These are phyloP conservation scores for Helicoverpa assulta DNA, from an alignment of 2,888 invertebrate genomes.

Conservation along the genomic window DNA sequence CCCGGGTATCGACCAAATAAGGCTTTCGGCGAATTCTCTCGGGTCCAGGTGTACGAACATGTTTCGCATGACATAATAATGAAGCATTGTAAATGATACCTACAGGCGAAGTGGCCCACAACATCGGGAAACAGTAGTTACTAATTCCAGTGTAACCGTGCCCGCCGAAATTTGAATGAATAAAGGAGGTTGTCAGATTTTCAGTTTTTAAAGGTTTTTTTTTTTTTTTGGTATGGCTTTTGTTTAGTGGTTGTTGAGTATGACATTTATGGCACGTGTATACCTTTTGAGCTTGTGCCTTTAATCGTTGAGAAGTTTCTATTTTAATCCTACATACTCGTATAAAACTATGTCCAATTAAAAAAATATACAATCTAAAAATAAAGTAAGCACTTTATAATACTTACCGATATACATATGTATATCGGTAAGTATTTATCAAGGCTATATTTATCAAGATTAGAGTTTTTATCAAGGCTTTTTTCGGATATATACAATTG, in stretches of 20 bases:
- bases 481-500: background rate
- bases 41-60: slow-evolving; percentile 53
- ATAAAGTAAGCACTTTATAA: no score
- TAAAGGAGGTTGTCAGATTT: background rate
- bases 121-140: slow-evolving; percentile 23
- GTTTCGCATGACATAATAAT: slow-evolving; percentile 68
- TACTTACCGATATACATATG: no score
- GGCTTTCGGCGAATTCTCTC: slow-evolving; percentile 66
- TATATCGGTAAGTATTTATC: no score
- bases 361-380: no score
- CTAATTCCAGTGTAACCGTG: slow-evolving; percentile 30
- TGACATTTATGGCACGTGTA: background rate
- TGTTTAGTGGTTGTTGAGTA: slow-evolving; percentile 1
- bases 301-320: no score
- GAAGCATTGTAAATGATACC: slow-evolving; percentile 64
- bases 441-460: no score
- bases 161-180: background rate
- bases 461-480: background rate
- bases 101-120: slow-evolving; percentile 14
- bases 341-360: no score
- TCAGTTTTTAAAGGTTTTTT: background rate
- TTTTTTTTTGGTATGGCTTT: background rate
- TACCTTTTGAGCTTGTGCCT: no score
- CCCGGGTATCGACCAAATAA: slow-evolving; percentile 68
- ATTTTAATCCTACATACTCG: no score